Base-by-base conservation (phyloP, 2,113 vertebrate genomes). In the Chloebia gouldiae region DNA sequence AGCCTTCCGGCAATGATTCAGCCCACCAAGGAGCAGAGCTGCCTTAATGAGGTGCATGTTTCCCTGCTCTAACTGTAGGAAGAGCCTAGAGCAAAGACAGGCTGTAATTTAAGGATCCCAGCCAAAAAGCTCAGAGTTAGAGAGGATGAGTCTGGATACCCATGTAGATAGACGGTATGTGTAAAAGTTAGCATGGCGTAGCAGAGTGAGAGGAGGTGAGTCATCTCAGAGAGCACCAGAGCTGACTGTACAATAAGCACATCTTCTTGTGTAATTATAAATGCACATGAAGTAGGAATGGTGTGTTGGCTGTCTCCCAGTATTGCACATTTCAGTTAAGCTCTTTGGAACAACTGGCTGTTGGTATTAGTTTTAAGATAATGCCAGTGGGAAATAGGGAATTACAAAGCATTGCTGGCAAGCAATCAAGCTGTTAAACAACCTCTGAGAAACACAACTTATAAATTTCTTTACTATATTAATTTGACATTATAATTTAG, bases 341-440 rank as follows among this genome's bases (percentile, higher is more conserved):
- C 33, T 82, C 44, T 42, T 53, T 82, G 73, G 40, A 92, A 60
- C 40, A 81, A 23, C 57, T 82, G 60, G 30, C 39, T 92, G 65
- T 47, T 30, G 20, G 50, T 73, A 63, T 90, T 80, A 54, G 47
- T 40, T 92, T 91, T 73, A 86, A 96, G 76, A 49, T 88, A 81
- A 57, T 35, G 64, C 28, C 22, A 35, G 23, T 79, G 54, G 80
- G 86, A 93, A 90, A 35, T 10, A 72, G 53, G 20, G 33, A 75
- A 83, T 81, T 76, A 77, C 79, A 85, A 86, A 90, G 77, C 54
- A 39, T 25, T 73, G 22, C 42, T 94, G 78, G 71, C 77, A 92
- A 92, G 68, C 2, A 9, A 45, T 57, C 73, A 72, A 69, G 39
- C 35, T 75, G 20, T 72, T 77, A 57, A 92, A 61, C 39, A 81